These are phyloP conservation scores for Dreissena polymorpha DNA, from an alignment of 1,140 invertebrate species.

Conservation along the genomic window DNA sequence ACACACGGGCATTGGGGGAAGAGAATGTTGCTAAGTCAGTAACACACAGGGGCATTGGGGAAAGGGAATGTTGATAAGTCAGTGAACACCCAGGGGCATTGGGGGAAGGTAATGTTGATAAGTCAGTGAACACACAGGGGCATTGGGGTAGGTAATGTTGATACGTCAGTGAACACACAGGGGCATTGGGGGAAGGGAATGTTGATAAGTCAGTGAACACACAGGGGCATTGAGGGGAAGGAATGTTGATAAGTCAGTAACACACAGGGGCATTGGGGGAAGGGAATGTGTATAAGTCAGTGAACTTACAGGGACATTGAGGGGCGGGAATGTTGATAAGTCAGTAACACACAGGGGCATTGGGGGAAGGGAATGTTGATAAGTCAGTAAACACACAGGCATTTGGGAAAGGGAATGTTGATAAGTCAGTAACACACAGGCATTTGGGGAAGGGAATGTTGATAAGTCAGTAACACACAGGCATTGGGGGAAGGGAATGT, in stretches of 20 bases:
- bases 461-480: constrained; percentile 79
- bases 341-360: constrained; percentile 74
- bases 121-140: constrained; percentile 79
- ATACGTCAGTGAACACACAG: constrained; percentile 79
- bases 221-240: too few species aligned
- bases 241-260: constrained; percentile 79
- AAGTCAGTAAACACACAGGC: constrained; percentile 79
- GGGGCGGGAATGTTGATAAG: constrained; percentile 65
- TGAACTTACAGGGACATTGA: constrained; percentile 15
- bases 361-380: too few species aligned
- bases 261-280: too few species aligned
- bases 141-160: too few species aligned
- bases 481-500: too few species aligned
- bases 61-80: constrained; percentile 77
- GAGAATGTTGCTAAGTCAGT: constrained; percentile 78
- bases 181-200: too few species aligned
- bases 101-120: too few species aligned
- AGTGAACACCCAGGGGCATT: constrained; percentile 57
- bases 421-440: constrained; percentile 79
- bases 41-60: neutral
- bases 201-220: constrained; percentile 79
- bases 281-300: constrained; percentile 78
- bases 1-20: too few species aligned
- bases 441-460: too few species aligned
- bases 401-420: too few species aligned